Conservation (phyloP, 1,140 invertebrate species). For the Listronotus bonariensis region DNA sequence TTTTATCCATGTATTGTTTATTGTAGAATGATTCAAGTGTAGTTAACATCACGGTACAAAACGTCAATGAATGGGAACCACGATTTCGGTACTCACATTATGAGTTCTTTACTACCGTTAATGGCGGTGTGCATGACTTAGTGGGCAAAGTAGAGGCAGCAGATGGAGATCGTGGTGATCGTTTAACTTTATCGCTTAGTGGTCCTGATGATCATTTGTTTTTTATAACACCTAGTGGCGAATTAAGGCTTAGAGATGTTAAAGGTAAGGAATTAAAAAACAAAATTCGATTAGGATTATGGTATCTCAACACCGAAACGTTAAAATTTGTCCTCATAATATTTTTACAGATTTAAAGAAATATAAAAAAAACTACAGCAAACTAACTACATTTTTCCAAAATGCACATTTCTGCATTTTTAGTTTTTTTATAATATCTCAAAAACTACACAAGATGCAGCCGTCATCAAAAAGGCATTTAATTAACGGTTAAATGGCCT, state of each 20-base stretch:
- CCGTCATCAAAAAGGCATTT: no score
- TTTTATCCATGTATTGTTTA: background rate
- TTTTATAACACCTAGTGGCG: constrained; percentile 48
- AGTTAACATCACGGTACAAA: constrained; percentile 79
- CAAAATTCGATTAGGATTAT: no score
- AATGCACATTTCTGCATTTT: no score
- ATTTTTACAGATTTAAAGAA: no score
- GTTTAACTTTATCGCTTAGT: constrained; percentile 68
- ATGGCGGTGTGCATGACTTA: constrained; percentile 57
- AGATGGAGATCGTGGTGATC: constrained; percentile 80
- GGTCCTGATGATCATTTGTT: constrained; percentile 67
- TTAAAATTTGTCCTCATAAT: no score
- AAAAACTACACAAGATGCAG: no score
- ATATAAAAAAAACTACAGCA: no score
- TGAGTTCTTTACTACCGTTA: constrained; percentile 70
- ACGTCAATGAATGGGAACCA: constrained; percentile 93
- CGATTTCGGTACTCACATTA: constrained; percentile 85
- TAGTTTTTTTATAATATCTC: no score
- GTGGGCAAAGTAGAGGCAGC: constrained; percentile 74
- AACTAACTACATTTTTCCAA: no score
- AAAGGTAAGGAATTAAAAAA: no score
- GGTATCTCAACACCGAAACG: no score
- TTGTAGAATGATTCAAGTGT: constrained; percentile 73
- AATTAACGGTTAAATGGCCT: no score
- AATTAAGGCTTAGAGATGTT: constrained; percentile 41